Evolutionary conservation across 2,888 invertebrate species (phyloP).

Genomic region (Hipparchia sbordonii): DNA sequence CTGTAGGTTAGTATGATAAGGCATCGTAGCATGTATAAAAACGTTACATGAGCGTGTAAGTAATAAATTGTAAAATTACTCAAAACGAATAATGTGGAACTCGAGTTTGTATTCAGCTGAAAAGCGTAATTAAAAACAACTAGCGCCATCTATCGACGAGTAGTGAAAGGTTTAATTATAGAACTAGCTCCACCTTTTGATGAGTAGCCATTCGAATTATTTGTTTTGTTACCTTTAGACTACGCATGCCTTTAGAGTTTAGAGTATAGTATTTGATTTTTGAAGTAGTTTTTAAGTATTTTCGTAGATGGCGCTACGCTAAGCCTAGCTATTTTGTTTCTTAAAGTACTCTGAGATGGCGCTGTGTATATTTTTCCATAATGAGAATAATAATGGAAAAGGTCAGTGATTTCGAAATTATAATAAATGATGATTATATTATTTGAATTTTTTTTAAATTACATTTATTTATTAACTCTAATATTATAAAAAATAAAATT

Average conservation of each 20-base stretch:
- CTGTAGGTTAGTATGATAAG: conserved; percentile 2
- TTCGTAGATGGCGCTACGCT: neutral
- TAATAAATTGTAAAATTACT: neutral
- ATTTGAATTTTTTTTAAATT: too few species aligned
- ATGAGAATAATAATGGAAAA: too few species aligned
- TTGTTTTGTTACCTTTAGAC: too few species aligned
- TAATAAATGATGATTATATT: too few species aligned
- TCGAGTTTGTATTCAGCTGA: neutral
- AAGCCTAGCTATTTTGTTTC: neutral
- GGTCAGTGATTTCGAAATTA: too few species aligned
- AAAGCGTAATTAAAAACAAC: neutral
- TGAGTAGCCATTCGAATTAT: neutral
- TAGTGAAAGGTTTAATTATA: neutral
- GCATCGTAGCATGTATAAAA: neutral
- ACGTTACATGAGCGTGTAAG: neutral
- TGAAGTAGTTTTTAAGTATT: neutral
- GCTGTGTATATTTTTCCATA: neutral
- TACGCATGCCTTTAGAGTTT: too few species aligned
- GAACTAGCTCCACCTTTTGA: conserved; percentile 7
- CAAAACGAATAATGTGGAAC: too few species aligned
- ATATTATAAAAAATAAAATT: too few species aligned
- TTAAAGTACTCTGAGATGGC: neutral
- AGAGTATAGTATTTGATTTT: neutral
- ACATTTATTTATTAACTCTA: too few species aligned
- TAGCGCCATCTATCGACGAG: conserved; percentile 3